Conservation (phyloP, 2,888 invertebrate species). For the Drosophila borborema region DNA sequence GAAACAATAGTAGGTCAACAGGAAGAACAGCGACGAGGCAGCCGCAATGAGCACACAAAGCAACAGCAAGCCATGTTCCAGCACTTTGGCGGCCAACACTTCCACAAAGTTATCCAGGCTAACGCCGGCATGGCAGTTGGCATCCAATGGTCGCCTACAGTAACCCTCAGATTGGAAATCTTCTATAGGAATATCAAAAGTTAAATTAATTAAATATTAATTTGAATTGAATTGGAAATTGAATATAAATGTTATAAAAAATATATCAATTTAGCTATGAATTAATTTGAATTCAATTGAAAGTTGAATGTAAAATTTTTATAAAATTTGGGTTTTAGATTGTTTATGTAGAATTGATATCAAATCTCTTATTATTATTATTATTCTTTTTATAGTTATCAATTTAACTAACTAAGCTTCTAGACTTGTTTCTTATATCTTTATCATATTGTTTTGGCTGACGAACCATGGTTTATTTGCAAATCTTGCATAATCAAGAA, state of each 20-base stretch:
- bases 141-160: conserved; percentile 43
- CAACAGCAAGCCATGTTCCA: conserved; percentile 86
- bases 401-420: too few relatives aligned
- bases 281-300: too few relatives aligned
- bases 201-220: background rate
- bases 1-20: conserved; percentile 91
- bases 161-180: conserved; percentile 30
- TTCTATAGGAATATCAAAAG: background rate
- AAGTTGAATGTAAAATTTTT: too few relatives aligned
- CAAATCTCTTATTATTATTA: too few relatives aligned
- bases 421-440: too few relatives aligned
- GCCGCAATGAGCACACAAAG: conserved; percentile 89
- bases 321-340: too few relatives aligned
- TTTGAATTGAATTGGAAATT: background rate
- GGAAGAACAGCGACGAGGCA: conserved; percentile 90
- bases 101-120: conserved; percentile 72
- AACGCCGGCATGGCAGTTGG: conserved; percentile 39
- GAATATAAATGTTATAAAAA: background rate
- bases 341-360: too few relatives aligned
- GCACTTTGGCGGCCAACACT: conserved; percentile 68
- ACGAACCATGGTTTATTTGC: background rate
- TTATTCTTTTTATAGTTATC: too few relatives aligned
- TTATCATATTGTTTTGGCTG: too few relatives aligned
- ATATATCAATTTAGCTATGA: too few relatives aligned
- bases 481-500: background rate